These are phyloP conservation scores for Siniperca knerii DNA, from an alignment of 2,113 vertebrate genomes.

Conservation along the genomic window DNA sequence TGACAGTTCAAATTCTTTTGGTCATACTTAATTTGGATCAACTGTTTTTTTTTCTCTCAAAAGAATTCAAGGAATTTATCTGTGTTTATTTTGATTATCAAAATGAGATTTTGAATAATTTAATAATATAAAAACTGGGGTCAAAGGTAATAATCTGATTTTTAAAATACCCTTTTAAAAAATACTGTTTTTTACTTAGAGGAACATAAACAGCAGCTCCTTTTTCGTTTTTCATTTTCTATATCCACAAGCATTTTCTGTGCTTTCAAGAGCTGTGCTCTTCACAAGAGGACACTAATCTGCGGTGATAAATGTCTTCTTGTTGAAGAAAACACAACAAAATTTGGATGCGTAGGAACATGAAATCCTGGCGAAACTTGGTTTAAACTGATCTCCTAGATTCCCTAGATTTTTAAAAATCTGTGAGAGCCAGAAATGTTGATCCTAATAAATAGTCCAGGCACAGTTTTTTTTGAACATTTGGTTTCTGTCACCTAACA, in stretches of 20 bases:
- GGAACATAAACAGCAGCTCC: background rate
- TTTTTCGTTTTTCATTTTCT: background rate
- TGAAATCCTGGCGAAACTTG: background rate
- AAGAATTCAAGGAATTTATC: background rate
- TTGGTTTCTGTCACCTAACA: conserved; percentile 4
- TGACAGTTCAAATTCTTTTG: conserved; percentile 35
- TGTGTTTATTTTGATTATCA: conserved; percentile 38
- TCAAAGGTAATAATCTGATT: background rate
- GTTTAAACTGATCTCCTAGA: background rate
- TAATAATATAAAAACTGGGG: background rate
- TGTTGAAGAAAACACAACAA: background rate
- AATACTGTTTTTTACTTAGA: background rate
- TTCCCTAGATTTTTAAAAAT: background rate
- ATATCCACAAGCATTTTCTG: background rate
- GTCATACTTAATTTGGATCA: conserved; percentile 19
- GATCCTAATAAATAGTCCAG: background rate
- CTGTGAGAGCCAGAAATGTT: background rate
- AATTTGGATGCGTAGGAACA: background rate
- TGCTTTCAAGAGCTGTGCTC: background rate
- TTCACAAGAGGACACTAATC: background rate
- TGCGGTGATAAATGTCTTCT: background rate
- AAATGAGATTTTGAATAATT: background rate
- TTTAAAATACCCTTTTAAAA: background rate
- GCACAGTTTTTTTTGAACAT: conserved; percentile 2
- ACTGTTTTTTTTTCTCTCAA: background rate